These are phyloP conservation scores for Trinectes maculatus DNA, from an alignment of 2,113 vertebrate species.

Conservation along the genomic window DNA sequence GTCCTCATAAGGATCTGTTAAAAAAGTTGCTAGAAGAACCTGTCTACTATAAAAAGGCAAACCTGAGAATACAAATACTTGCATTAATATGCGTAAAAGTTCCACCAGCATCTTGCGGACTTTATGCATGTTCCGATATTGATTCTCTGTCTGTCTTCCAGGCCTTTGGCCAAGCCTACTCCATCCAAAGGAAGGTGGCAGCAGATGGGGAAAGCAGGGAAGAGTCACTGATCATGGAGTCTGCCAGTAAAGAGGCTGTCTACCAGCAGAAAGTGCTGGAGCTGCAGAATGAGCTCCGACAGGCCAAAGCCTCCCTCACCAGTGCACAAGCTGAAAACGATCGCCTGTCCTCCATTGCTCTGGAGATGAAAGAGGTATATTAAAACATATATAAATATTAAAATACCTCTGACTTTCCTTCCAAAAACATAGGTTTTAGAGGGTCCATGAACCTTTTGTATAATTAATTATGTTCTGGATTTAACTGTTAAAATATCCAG, in stretches of 20 bases:
- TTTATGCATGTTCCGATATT: background rate
- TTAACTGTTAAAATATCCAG: no score
- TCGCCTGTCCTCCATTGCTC: conserved; percentile 86
- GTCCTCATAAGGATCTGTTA: no score
- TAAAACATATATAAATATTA: background rate
- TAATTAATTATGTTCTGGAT: no score
- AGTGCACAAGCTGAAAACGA: conserved; percentile 92
- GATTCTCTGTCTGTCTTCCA: conserved; percentile 53
- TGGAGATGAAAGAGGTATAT: conserved; percentile 93
- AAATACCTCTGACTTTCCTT: no score
- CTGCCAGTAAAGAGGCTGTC: conserved; percentile 95
- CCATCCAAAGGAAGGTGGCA: conserved; percentile 95
- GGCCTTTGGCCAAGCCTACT: conserved; percentile 96
- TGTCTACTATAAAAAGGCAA: background rate
- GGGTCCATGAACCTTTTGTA: no score
- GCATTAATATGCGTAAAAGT: background rate
- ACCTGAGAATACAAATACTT: background rate
- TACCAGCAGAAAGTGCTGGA: conserved; percentile 95
- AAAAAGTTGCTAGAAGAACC: background rate
- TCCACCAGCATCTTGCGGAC: background rate
- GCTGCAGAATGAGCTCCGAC: conserved; percentile 93
- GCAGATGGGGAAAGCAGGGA: conserved; percentile 97
- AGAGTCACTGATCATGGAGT: conserved; percentile 96
- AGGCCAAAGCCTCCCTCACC: conserved; percentile 86
- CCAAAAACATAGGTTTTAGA: no score